phyloP scores from a whole-genome alignment of 2,113 vertebrate genomes.

The Sterrhoptilus dennistouni region DNA sequence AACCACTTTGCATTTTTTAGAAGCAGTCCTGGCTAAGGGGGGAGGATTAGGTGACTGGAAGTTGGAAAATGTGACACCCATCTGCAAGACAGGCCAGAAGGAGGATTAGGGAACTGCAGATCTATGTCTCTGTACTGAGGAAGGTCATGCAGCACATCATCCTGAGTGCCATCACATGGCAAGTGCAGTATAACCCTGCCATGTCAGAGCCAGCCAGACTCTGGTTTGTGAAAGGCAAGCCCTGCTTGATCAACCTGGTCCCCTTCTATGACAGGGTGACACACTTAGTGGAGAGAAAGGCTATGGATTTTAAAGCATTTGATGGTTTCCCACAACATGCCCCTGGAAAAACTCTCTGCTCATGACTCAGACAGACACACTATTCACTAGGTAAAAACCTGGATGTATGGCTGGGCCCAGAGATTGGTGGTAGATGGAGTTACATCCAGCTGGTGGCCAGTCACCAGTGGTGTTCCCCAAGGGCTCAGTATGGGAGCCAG shows the following conservation, averaged over 20 bases:
- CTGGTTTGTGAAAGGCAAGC: background rate
- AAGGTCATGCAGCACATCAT: background rate
- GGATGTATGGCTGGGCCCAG: fast-evolving
- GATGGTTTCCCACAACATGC: background rate
- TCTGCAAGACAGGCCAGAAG: background rate
- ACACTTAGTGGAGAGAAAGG: background rate
- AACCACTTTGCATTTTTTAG: background rate
- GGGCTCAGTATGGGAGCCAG: background rate
- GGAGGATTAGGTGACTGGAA: background rate
- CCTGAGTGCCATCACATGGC: fast-evolving
- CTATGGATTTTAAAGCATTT: background rate
- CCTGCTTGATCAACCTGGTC: background rate
- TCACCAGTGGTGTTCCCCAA: background rate
- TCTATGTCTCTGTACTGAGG: background rate
- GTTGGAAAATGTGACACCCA: background rate
- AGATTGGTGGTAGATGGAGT: background rate
- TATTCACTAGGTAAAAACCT: background rate
- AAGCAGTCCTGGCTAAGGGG: background rate
- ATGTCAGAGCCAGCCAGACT: background rate
- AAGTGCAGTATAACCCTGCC: background rate
- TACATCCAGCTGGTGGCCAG: fast-evolving
- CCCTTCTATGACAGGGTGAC: background rate
- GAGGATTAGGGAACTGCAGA: background rate
- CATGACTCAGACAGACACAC: background rate
- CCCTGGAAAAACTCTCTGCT: background rate